A percentile compares a stretch with the other conserved stretches of the same genome.
Evolutionary conservation across 2,888 invertebrate species (phyloP).

Genomic region (Pammene fasciana): DNA sequence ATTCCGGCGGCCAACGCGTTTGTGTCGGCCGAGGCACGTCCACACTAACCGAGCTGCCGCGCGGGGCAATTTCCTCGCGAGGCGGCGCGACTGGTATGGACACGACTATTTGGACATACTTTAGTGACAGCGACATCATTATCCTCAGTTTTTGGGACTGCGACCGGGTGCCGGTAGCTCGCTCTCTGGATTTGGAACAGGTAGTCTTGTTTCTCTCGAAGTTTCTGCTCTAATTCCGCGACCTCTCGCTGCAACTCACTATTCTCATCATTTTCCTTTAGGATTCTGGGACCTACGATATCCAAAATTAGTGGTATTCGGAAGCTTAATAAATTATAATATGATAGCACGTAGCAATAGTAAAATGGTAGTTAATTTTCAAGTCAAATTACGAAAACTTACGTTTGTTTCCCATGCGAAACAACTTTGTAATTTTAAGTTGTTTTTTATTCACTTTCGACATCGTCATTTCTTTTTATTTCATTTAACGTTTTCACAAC

Average conservation of each 20-base stretch:
- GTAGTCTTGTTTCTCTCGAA: conserved; percentile 36
- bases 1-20: too few species aligned
- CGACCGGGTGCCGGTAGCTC: conserved; percentile 18
- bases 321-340: too few species aligned
- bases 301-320: not conserved
- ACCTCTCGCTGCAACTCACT: conserved; percentile 33
- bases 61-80: too few species aligned
- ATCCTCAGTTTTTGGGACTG: not conserved
- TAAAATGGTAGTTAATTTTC: too few species aligned
- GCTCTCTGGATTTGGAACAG: conserved; percentile 36
- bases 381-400: conserved; percentile 2
- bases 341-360: not conserved
- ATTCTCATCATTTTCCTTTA: conserved; percentile 21
- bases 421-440: conserved; percentile 38
- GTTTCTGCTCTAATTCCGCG: conserved; percentile 26
- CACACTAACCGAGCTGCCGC: too few species aligned
- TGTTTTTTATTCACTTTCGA: conserved; percentile 38
- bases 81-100: too few species aligned
- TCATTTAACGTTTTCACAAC: not conserved
- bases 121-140: conserved; percentile 16
- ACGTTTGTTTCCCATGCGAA: conserved; percentile 33
- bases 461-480: conserved; percentile 25
- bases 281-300: conserved; percentile 23
- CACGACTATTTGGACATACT: conserved; percentile 9
- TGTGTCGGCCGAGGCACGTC: too few species aligned